Evolutionary conservation across 2,888 invertebrate species (phyloP), one percentile per base, ranked within the genome.

Genomic region (Ennomos quercinarius): DNA sequence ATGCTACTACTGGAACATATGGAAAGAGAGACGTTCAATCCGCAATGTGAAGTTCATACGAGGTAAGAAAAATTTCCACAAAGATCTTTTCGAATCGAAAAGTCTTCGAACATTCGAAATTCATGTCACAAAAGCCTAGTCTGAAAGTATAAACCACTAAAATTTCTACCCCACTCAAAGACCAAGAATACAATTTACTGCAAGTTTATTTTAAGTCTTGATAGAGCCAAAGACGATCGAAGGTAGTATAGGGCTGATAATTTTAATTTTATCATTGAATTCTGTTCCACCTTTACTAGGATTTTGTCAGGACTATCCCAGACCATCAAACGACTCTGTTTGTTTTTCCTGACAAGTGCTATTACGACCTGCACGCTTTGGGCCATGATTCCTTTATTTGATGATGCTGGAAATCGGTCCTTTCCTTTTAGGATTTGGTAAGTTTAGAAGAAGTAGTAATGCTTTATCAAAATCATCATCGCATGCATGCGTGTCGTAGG

Each of bases 351-450:
- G 57, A 69, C 73, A 9, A 83, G 81, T 41, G 88, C 87, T 0
- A 65, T 76, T 8, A 81, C 81, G 0, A 89, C 89, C 0, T 83
- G 83, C 64, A 77, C 81, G 0, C 70, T 89, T 13, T 91, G 91
- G 91, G 86, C 81, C 1, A 71, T 86, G 59, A 82, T 86, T 55
- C 91, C 91, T 0, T 63, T 90, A 10, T 80, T 90, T 8, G 87
- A 89, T 35, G 72, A 68, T 1, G 73, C 75, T 2, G 84, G 77
- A 6, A 74, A 73, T 1, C 78, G 85, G 54, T 76, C 75, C 0
- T 90, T 89, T 54, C 91, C 91, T 8, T 91, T 90, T 52, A 81
- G 78, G 60, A 89, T 91, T 62, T 91, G 91, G 91, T 88, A 76
- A 81, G 83, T 56, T 39, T n/a, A 27, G 27, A 6, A 27, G 6